phyloP scores from a whole-genome alignment of 2,888 invertebrate genomes.

The Eupsilia transversa region DNA sequence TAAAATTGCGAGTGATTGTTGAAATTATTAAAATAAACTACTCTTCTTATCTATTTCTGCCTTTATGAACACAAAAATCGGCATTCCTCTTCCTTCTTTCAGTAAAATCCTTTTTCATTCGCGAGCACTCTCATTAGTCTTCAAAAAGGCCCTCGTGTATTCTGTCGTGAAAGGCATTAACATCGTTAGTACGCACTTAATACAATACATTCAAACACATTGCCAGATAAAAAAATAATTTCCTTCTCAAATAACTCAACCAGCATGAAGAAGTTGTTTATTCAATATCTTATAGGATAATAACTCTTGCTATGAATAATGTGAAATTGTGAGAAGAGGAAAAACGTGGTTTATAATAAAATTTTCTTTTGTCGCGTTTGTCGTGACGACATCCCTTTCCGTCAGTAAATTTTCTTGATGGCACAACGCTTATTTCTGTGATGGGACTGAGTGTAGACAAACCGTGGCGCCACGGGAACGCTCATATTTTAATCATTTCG shows the following conservation, averaged over 20 bases:
- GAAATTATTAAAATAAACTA: not conserved
- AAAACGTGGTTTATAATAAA: constrained; percentile 73
- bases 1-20: not conserved
- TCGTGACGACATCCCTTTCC: constrained; percentile 72
- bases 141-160: constrained; percentile 32
- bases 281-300: constrained; percentile 70
- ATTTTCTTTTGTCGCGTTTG: constrained; percentile 71
- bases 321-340: constrained; percentile 69
- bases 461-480: constrained; percentile 68
- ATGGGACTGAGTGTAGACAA: constrained; percentile 72
- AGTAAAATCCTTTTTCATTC: constrained; percentile 27
- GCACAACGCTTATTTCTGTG: constrained; percentile 72
- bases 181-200: constrained; percentile 50
- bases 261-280: constrained; percentile 64
- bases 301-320: constrained; percentile 74
- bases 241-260: constrained; percentile 60
- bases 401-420: constrained; percentile 75
- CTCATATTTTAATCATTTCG: constrained; percentile 80
- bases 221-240: constrained; percentile 51
- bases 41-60: constrained; percentile 8
- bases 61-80: not conserved
- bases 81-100: not conserved
- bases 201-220: constrained; percentile 48
- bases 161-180: constrained; percentile 41
- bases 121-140: constrained; percentile 45